A percentile compares a stretch with the other conserved stretches of the same genome.
These are phyloP conservation scores for Patella pellucida DNA, from an alignment of 2,888 invertebrate genomes.

Conservation along the genomic window DNA sequence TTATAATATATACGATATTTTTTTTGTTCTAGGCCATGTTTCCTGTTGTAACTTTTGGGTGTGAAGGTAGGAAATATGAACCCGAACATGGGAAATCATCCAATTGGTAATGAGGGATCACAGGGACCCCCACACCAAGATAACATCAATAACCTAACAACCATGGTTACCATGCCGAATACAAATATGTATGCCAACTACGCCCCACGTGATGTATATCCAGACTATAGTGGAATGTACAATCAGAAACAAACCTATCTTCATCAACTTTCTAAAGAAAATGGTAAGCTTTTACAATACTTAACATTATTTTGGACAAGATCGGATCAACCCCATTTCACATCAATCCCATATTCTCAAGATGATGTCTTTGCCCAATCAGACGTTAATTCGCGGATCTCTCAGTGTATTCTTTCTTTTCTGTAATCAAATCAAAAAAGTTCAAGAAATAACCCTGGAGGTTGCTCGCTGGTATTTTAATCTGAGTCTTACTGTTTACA, in stretches of 20 bases:
- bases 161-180: not conserved
- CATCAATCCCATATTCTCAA: no score
- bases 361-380: no score
- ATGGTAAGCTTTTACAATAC: no score
- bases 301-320: no score
- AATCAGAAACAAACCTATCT: not conserved
- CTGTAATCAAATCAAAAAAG: no score
- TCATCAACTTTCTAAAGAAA: not conserved
- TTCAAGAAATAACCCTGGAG: no score
- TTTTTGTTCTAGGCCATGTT: conserved; percentile 14
- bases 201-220: conserved; percentile 1
- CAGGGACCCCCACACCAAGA: conserved; percentile 15
- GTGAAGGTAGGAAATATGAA: conserved; percentile 29
- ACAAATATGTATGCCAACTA: conserved; percentile 1
- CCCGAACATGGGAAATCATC: conserved; percentile 29
- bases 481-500: no score
- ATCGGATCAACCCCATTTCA: no score
- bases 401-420: no score
- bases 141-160: not conserved
- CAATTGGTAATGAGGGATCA: conserved; percentile 17
- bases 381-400: no score
- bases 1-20: no score
- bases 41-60: conserved; percentile 14
- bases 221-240: not conserved
- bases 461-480: no score